Percentiles rank a stretch among this genome's conserved stretches.
Conservation (phyloP, 37 sponge, comb jelly and placozoan species). For the Agelas oroides region DNA sequence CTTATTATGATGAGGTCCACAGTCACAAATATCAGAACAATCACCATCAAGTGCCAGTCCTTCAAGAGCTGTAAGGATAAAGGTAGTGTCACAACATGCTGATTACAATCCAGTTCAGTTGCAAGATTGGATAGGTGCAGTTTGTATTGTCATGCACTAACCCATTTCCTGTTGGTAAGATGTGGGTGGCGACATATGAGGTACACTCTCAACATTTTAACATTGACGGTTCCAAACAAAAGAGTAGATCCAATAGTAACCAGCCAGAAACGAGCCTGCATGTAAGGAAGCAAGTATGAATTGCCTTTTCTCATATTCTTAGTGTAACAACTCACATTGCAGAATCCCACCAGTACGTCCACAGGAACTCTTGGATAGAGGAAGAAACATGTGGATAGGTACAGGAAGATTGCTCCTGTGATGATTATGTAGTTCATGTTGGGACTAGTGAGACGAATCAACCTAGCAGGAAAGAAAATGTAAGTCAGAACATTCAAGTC, state of each 20-base stretch:
- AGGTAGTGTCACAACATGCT: too few species aligned
- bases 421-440: slow-evolving; percentile 60
- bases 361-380: slow-evolving; percentile 14
- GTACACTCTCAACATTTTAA: slow-evolving; percentile 68
- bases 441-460: slow-evolving; percentile 55
- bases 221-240: slow-evolving; percentile 40
- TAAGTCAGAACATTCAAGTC: not conserved
- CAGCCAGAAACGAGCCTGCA: slow-evolving; percentile 36
- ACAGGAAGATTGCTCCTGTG: slow-evolving; percentile 48
- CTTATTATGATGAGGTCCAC: not conserved
- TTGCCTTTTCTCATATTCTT: too few species aligned
- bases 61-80: slow-evolving; percentile 15
- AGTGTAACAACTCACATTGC: slow-evolving; percentile 45
- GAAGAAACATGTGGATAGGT: slow-evolving; percentile 32
- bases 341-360: not conserved
- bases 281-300: too few species aligned
- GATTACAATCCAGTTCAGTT: not conserved
- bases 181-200: slow-evolving; percentile 34
- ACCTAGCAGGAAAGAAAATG: not conserved
- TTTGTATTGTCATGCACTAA: too few species aligned
- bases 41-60: slow-evolving; percentile 39
- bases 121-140: too few species aligned
- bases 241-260: slow-evolving; percentile 40
- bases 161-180: too few species aligned
- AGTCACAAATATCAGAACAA: not conserved